These are phyloP conservation scores for Hestina assimilis DNA, from an alignment of 1,140 invertebrate genomes.

Conservation along the genomic window DNA sequence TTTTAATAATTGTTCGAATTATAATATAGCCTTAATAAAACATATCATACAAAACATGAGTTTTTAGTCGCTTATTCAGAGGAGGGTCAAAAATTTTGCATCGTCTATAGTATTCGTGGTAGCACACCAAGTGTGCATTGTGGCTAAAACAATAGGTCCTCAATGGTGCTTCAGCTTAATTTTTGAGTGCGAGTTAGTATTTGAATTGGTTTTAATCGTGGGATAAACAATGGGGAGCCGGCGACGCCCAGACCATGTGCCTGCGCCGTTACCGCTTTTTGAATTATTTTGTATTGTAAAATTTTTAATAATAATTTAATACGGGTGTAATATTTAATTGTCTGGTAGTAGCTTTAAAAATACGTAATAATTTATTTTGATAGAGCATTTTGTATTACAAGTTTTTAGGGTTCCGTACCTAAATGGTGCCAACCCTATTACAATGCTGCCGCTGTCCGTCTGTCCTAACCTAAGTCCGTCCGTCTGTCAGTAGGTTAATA, in stretches of 20 bases:
- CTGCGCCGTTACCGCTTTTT: conserved; percentile 33
- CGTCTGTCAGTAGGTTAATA: no score
- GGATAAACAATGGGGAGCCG: conserved; percentile 72
- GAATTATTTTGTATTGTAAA: conserved; percentile 34
- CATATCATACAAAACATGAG: no score
- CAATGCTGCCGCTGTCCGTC: no score
- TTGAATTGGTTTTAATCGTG: conserved; percentile 76
- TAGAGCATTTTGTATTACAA: no score
- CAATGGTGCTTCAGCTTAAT: conserved; percentile 71
- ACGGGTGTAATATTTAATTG: conserved; percentile 15
- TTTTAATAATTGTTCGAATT: no score
- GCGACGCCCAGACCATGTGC: conserved; percentile 62
- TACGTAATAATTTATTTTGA: no score
- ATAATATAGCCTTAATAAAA: no score
- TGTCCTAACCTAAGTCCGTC: no score
- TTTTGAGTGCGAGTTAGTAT: conserved; percentile 75
- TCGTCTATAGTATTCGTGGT: conserved; percentile 41
- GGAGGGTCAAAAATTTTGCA: conserved; percentile 3
- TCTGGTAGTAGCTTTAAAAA: conserved; percentile 6
- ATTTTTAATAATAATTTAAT: conserved; percentile 26
- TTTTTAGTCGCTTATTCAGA: no score
- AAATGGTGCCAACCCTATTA: not conserved
- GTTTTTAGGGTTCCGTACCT: no score
- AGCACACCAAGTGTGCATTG: conserved; percentile 56
- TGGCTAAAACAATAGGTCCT: conserved; percentile 69